Conservation (phyloP, 2,113 vertebrate genomes). For the Psilopogon haemacephalus region DNA sequence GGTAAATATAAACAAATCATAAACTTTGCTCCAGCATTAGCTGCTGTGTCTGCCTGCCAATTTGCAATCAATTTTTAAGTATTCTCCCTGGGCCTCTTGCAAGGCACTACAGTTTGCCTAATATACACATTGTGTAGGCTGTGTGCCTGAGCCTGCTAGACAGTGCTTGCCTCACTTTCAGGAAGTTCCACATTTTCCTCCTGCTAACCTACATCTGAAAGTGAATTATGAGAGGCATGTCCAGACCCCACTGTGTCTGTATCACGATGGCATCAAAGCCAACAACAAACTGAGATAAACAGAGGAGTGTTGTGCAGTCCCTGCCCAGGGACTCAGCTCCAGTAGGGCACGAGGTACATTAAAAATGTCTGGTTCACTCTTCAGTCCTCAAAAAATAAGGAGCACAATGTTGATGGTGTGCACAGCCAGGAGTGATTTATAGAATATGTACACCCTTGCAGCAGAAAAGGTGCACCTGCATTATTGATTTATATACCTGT, state of each 20-base stretch:
- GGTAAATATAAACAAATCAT: constrained; percentile 12
- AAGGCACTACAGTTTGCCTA: not conserved
- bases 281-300: not conserved
- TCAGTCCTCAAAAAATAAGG: not conserved
- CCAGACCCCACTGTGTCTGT: not conserved
- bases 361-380: not conserved
- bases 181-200: not conserved
- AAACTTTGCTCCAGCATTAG: not conserved
- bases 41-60: not conserved
- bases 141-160: not conserved
- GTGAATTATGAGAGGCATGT: not conserved
- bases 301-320: not conserved
- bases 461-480: not conserved
- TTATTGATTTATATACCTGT: not conserved
- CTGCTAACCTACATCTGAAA: not conserved
- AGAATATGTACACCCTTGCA: too few relatives aligned
- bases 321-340: not conserved
- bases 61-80: not conserved
- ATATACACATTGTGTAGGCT: not conserved
- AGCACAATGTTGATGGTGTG: not conserved
- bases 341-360: not conserved
- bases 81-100: not conserved
- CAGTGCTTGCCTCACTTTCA: not conserved
- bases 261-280: not conserved
- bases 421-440: not conserved